Evolutionary conservation across 2,797 vertebrate genomes (phyloP), one percentile per base, ranked within the genome.

Genomic region (Notoglanidium macrostoma): DNA sequence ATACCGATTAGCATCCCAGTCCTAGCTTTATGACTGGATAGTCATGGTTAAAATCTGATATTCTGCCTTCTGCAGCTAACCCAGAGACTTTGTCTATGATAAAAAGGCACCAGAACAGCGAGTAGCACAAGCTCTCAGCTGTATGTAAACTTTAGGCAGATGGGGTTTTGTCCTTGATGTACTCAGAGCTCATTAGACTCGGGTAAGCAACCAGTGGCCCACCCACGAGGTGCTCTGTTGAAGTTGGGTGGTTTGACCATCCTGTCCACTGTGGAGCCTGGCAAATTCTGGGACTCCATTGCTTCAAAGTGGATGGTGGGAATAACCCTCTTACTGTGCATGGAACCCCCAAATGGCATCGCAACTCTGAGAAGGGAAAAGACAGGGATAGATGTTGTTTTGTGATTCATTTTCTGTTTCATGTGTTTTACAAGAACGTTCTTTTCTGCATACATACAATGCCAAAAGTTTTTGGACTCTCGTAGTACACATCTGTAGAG

Each of bases 201-300:
- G 0, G 97, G 97, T 80, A 93, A 92, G 85, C 94, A 93, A 86
- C 93, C 89, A 26, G 87, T 89, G 46, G 91, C 92, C 98, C 98
- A 99, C 84, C 98, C 98, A 11, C 90, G 96, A 0, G 98, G 96
- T 44, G 95, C 95, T 90, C 96, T 95, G 96, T 99, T 99, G 94
- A 99, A 99, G 93, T 95, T 96, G 89, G 95, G 97, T 85, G 97
- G 94, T 78, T 87, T 95, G 77, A 92, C 93, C 88, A 98, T 94
- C 81, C 95, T 94, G 7, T 96, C 93, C 92, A 94, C 87, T 74
- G 90, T 90, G 0, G 93, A 88, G 29, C 91, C 87, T 1, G 94
- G 94, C 84, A 95, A 93, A 29, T 89, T 90, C 81, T 92, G 92
- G 78, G 92, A 67, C 21, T 96, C 95, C 74, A 93, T 73, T 14